Base-by-base conservation (phyloP, 2,797 vertebrate genomes). In the Hippoglossus hippoglossus region DNA sequence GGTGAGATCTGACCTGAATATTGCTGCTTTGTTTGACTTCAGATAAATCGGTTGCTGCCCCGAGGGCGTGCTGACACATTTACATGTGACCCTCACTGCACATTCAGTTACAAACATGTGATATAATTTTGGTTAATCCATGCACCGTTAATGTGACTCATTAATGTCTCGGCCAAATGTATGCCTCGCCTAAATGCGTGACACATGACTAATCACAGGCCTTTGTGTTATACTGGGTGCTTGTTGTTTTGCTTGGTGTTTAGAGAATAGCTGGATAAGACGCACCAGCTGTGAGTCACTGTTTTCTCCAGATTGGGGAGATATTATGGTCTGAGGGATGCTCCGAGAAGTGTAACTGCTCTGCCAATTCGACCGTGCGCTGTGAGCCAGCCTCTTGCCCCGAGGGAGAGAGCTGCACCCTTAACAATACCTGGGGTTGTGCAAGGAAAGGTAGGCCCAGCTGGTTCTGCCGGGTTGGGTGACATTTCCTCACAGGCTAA, bases 401-500 rank as follows among this genome's bases (percentile, higher is more conserved):
- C 0, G 21, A 88, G 86, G 89, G 86, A 55, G 24, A 80, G 28
- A 72, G 68, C 80, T 91, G 75, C 87, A 80, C 85, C 85, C 75
- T 85, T 55, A 91, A 90, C 63, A 47, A 77, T 52, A 87, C 89
- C 67, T 85, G 79, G 62, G 85, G 84, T 83, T 92, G 79, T 77
- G 56, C 85, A 77, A 68, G 67, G 58, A 84, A 73, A 87, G 71
- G 81, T 86, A 79, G 62, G 81, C 61, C 51, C 28, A 72, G 84
- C 91, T 87, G 86, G 90, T 90, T 94, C 57, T 84, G 63, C 88
- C 80, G 71, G 88, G 74, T 87, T 77, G 21, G 64, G 34, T 68
- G 73, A 79, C 71, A 59, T 64, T 63, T 75, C 54, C 39, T 73
- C 36, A 67, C 21, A 53, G n/a, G 58, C 3, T 41, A 68, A 64